These are phyloP conservation scores for Polymixis flavicincta DNA, from an alignment of 2,888 invertebrate genomes.

Conservation along the genomic window DNA sequence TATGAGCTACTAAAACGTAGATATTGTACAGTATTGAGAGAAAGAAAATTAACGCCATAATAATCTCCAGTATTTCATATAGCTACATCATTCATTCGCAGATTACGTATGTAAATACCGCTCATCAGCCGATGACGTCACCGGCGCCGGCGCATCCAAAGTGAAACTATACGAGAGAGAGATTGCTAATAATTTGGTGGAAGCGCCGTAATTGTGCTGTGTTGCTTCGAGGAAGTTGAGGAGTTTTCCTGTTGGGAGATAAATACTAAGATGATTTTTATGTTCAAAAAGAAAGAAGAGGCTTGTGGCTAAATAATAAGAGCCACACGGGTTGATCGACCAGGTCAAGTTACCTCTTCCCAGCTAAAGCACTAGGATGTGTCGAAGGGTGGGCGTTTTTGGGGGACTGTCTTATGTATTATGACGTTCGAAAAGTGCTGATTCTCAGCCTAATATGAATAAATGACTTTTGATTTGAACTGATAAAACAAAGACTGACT, in stretches of 20 bases:
- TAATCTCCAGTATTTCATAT: neutral
- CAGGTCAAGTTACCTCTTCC: too few relatives aligned
- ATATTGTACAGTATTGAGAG: neutral
- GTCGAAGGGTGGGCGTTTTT: too few relatives aligned
- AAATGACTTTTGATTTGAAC: too few relatives aligned
- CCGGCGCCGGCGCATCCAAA: slow-evolving; percentile 63
- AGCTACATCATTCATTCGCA: neutral
- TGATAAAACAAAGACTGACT: too few relatives aligned
- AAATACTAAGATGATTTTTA: neutral
- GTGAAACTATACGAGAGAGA: slow-evolving; percentile 56
- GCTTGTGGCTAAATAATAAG: too few relatives aligned
- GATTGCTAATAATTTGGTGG: slow-evolving; percentile 50
- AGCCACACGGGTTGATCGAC: too few relatives aligned
- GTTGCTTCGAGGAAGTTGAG: neutral
- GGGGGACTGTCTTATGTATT: too few relatives aligned
- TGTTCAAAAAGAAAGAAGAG: too few relatives aligned
- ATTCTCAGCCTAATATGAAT: too few relatives aligned
- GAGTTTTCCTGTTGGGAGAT: neutral
- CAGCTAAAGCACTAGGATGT: too few relatives aligned
- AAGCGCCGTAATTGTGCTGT: slow-evolving; percentile 18
- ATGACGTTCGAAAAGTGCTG: too few relatives aligned
- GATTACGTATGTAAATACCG: slow-evolving; percentile 26
- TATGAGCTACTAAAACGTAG: neutral
- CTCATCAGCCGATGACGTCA: slow-evolving; percentile 54
- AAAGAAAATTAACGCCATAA: neutral